These are phyloP conservation scores for Palythoa heliodiscus DNA, from an alignment of 92 coral and sea anemone genomes.

Conservation along the genomic window DNA sequence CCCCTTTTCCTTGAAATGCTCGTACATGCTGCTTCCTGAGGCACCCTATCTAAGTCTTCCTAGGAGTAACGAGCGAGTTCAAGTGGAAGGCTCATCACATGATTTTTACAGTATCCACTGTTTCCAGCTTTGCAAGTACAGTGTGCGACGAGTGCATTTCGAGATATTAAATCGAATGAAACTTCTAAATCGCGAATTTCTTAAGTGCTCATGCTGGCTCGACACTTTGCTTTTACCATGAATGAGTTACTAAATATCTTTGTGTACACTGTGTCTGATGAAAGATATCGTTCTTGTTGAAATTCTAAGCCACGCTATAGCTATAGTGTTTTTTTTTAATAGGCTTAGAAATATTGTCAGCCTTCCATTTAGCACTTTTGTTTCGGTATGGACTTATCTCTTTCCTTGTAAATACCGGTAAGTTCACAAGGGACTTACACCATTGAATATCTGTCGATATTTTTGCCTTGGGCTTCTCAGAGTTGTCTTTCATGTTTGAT, in stretches of 20 bases:
- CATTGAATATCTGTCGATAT: conserved; percentile 34
- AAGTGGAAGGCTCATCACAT: conserved; percentile 45
- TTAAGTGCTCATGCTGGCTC: no score
- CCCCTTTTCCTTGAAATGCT: conserved; percentile 49
- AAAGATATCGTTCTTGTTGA: no score
- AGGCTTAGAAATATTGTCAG: conserved; percentile 46
- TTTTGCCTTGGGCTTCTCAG: conserved; percentile 25
- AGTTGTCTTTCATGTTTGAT: conserved; percentile 44
- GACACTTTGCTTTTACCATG: no score
- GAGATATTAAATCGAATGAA: no score
- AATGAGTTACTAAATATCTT: conserved; percentile 41
- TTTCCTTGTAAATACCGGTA: no score
- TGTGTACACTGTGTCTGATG: no score
- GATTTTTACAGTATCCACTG: conserved; percentile 47
- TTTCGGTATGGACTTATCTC: conserved; percentile 50
- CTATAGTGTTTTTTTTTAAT: conserved; percentile 51
- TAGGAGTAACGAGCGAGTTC: conserved; percentile 43
- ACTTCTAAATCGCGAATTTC: conserved; percentile 37
- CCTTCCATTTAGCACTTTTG: conserved; percentile 47
- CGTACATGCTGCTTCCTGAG: conserved; percentile 40
- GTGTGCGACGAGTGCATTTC: not conserved
- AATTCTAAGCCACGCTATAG: no score
- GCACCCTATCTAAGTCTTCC: conserved; percentile 42
- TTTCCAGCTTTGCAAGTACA: conserved; percentile 11
- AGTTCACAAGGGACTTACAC: no score